Evolutionary conservation across 2,888 invertebrate genomes (phyloP).

Genomic region (Cephus nigrinus): DNA sequence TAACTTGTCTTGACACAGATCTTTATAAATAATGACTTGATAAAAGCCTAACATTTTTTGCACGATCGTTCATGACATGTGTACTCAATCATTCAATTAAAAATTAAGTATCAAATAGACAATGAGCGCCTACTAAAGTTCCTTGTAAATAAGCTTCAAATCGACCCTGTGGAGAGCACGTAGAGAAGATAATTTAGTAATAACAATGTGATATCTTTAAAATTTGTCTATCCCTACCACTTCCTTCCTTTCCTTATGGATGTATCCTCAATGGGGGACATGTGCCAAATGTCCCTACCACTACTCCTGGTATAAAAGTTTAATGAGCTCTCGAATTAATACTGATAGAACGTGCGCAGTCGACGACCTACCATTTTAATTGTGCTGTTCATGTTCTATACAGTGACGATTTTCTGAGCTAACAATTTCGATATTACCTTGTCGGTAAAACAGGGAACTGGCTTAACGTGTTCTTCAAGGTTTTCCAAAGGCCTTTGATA

Average conservation of each 20-base stretch:
- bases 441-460: background rate
- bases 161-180: background rate
- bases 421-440: background rate
- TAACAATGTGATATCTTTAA: background rate
- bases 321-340: slow-evolving; percentile 42
- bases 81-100: too few relatives aligned
- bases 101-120: too few relatives aligned
- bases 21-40: too few relatives aligned
- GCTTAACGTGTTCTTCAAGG: background rate
- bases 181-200: background rate
- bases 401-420: background rate
- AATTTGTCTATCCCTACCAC: background rate
- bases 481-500: background rate
- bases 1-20: too few relatives aligned
- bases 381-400: background rate
- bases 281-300: too few relatives aligned
- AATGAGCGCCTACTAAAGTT: too few relatives aligned
- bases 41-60: too few relatives aligned
- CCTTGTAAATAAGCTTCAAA: too few relatives aligned
- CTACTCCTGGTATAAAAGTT: slow-evolving; percentile 24
- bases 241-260: too few relatives aligned
- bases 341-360: slow-evolving; percentile 32
- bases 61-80: too few relatives aligned
- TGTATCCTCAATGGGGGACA: too few relatives aligned
- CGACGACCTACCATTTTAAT: slow-evolving; percentile 28